These are phyloP conservation scores for Acleris emargana DNA, from an alignment of 2,888 invertebrate species.

Conservation along the genomic window DNA sequence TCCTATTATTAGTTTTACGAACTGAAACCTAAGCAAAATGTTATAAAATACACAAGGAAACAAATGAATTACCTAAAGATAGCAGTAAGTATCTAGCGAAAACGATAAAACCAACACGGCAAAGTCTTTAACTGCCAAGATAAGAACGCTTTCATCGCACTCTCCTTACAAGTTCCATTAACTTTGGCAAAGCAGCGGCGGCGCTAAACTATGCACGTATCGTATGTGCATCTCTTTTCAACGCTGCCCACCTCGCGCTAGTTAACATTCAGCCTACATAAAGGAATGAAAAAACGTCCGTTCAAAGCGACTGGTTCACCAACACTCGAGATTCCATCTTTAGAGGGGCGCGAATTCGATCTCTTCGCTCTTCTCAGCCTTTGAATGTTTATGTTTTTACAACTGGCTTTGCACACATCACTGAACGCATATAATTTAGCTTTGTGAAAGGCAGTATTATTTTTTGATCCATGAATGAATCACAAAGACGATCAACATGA, in stretches of 20 bases:
- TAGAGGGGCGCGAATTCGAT: slow-evolving; percentile 66
- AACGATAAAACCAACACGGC: slow-evolving; percentile 53
- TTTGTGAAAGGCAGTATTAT: too few relatives aligned
- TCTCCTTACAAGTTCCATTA: slow-evolving; percentile 71
- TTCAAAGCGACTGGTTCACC: slow-evolving; percentile 60
- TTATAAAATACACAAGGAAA: neutral
- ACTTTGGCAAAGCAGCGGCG: slow-evolving; percentile 74
- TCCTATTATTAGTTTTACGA: too few relatives aligned
- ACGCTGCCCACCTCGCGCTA: slow-evolving; percentile 62
- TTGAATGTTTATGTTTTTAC: slow-evolving; percentile 36
- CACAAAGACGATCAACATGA: neutral
- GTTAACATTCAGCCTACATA: slow-evolving; percentile 58
- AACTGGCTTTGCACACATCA: neutral
- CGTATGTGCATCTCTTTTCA: slow-evolving; percentile 80
- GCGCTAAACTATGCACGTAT: slow-evolving; percentile 74
- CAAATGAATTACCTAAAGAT: slow-evolving; percentile 6
- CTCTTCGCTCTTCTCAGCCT: slow-evolving; percentile 52
- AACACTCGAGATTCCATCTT: slow-evolving; percentile 63
- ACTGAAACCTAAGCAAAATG: too few relatives aligned
- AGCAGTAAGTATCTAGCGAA: slow-evolving; percentile 2
- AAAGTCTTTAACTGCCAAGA: slow-evolving; percentile 64
- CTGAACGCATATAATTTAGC: neutral
- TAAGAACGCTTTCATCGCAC: slow-evolving; percentile 66
- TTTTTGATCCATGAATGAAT: neutral
- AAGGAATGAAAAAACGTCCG: slow-evolving; percentile 61